These are phyloP conservation scores for Furnarius figulus DNA, from an alignment of 2,113 vertebrate genomes.

Conservation along the genomic window DNA sequence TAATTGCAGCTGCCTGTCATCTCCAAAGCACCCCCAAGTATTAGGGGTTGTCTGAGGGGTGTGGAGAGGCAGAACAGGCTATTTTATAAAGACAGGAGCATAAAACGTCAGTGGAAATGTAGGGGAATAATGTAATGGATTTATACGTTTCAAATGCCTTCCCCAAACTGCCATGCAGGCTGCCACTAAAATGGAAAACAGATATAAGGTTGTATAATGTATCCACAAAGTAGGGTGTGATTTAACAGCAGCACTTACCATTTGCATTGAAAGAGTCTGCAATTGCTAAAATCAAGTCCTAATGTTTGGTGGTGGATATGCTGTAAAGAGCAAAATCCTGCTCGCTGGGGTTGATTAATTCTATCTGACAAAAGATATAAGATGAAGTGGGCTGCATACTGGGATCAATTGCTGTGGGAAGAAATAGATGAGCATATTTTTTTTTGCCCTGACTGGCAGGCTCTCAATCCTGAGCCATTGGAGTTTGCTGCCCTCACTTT, in stretches of 20 bases:
- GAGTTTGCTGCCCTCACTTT: slow-evolving; percentile 12
- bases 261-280: slow-evolving; percentile 21
- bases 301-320: neutral
- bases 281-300: neutral
- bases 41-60: neutral
- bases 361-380: neutral
- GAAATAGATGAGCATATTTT: neutral
- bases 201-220: neutral
- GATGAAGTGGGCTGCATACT: neutral
- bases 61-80: neutral
- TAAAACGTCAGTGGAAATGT: neutral
- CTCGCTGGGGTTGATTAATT: neutral
- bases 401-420: neutral
- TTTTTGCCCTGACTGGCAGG: neutral
- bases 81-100: neutral
- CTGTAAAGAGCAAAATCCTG: neutral
- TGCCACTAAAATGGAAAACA: slow-evolving; percentile 27
- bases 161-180: neutral
- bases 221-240: neutral
- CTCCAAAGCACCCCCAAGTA: neutral
- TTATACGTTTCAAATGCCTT: neutral
- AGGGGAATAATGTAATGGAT: neutral
- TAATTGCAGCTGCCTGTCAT: neutral
- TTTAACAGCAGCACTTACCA: neutral
- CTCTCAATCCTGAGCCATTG: neutral